These are phyloP conservation scores for Flabesymbios commensalis DNA, from an alignment of 2,888 invertebrate genomes.

Conservation along the genomic window DNA sequence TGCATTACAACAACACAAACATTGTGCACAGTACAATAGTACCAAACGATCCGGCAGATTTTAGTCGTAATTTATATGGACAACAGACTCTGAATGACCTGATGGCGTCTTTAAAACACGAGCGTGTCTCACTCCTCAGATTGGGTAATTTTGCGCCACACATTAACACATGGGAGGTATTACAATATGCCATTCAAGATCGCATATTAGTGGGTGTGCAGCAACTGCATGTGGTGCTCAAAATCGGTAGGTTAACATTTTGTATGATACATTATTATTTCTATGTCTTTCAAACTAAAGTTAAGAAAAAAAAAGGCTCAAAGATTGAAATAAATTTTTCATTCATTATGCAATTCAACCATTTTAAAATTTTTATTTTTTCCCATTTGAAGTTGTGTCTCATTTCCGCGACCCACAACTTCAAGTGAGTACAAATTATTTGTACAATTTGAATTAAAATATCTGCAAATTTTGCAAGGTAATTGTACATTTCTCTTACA, in stretches of 20 bases:
- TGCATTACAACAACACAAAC: slow-evolving; percentile 37
- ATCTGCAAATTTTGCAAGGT: too few species aligned
- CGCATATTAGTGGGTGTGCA: slow-evolving; percentile 41
- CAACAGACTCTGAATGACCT: slow-evolving; percentile 52
- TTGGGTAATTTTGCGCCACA: slow-evolving; percentile 37
- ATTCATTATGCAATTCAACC: too few species aligned
- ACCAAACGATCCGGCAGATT: slow-evolving; percentile 55
- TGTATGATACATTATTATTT: too few species aligned
- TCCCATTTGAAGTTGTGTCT: too few species aligned
- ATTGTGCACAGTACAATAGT: slow-evolving; percentile 43
- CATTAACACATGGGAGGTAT: slow-evolving; percentile 44
- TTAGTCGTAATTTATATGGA: slow-evolving; percentile 50
- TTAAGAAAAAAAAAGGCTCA: too few species aligned
- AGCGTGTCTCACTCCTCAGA: slow-evolving; percentile 45
- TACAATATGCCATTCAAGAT: slow-evolving; percentile 52
- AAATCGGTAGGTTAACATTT: slow-evolving; percentile 46
- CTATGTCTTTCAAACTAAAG: too few species aligned
- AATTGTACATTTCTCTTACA: too few species aligned
- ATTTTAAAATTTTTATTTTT: too few species aligned
- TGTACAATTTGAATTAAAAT: too few species aligned
- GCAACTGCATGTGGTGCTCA: slow-evolving; percentile 48
- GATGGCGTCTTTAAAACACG: slow-evolving; percentile 39
- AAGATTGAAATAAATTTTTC: too few species aligned
- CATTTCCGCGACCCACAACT: too few species aligned
- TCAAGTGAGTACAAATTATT: too few species aligned